These are phyloP conservation scores for Calliphora vomitoria DNA, from an alignment of 2,888 invertebrate genomes.

Conservation along the genomic window DNA sequence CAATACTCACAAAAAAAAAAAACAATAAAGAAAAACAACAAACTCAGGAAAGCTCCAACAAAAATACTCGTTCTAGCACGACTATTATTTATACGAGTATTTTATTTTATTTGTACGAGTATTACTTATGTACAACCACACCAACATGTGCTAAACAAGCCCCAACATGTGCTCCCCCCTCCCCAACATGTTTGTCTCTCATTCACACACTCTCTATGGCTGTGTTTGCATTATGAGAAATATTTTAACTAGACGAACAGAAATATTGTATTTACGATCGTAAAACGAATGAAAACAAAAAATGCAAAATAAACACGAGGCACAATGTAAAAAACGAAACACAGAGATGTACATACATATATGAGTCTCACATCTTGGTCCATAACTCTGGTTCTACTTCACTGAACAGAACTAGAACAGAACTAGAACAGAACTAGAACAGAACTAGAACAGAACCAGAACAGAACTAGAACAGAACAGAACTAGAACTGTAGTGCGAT, in stretches of 20 bases:
- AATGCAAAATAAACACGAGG: slow-evolving; percentile 21
- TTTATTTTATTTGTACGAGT: not conserved
- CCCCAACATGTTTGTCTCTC: not conserved
- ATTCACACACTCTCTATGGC: not conserved
- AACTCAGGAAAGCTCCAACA: not conserved
- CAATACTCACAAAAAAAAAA: slow-evolving; percentile 8
- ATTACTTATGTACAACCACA: slow-evolving; percentile 5
- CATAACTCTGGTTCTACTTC: too few species aligned
- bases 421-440: too few species aligned
- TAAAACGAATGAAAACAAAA: slow-evolving; percentile 33
- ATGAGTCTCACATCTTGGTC: too few species aligned
- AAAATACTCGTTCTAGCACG: slow-evolving; percentile 52
- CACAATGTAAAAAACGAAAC: slow-evolving; percentile 5
- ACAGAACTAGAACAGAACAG: too few species aligned
- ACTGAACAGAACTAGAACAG: too few species aligned
- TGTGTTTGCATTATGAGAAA: slow-evolving; percentile 23
- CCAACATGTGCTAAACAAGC: slow-evolving; percentile 47
- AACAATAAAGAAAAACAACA: slow-evolving; percentile 4
- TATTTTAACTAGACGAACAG: not conserved
- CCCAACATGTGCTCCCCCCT: slow-evolving; percentile 29
- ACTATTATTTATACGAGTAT: slow-evolving; percentile 6
- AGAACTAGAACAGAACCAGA: too few species aligned
- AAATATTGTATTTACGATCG: slow-evolving; percentile 34
- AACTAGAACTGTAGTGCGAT: too few species aligned
- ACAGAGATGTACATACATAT: slow-evolving; percentile 46